Percentiles rank a stretch among this genome's conserved stretches.
phyloP scores from a whole-genome alignment of 2,113 vertebrate genomes.

The Elaphurus davidianus region DNA sequence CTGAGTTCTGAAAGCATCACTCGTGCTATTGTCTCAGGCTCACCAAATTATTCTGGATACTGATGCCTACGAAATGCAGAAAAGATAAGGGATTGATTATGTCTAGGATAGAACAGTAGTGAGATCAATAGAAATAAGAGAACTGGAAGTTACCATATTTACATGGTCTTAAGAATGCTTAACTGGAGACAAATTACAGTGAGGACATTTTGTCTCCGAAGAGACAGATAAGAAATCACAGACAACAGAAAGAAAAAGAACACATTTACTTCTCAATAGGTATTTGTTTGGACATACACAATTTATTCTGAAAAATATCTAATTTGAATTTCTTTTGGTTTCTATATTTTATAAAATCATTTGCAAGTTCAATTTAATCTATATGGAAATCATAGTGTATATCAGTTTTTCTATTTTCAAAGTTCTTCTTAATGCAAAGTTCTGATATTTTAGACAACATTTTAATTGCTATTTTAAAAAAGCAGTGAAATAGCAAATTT shows the following conservation, averaged over 20 bases:
- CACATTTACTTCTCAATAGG: not conserved
- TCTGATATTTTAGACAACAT: constrained; percentile 29
- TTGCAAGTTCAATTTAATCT: constrained; percentile 57
- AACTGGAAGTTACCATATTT: constrained; percentile 3
- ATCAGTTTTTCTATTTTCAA: constrained; percentile 34
- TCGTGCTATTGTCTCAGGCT: not conserved
- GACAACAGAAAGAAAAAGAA: constrained; percentile 34
- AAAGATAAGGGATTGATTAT: constrained; percentile 20
- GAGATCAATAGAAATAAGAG: constrained; percentile 35
- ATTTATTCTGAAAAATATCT: constrained; percentile 10
- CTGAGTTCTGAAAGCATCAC: constrained; percentile 15
- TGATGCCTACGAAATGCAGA: not conserved
- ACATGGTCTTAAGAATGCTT: constrained; percentile 5
- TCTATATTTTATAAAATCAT: constrained; percentile 42
- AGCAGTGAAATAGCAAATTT: not conserved
- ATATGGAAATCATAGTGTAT: constrained; percentile 48
- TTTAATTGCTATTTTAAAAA: constrained; percentile 33
- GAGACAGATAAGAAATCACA: not conserved
- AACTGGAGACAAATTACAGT: constrained; percentile 32
- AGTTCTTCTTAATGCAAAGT: constrained; percentile 33
- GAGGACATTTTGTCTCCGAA: not conserved
- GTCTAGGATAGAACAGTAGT: not conserved
- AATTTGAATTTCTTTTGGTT: constrained; percentile 29
- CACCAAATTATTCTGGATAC: constrained; percentile 6
- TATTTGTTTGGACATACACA: constrained; percentile 23